Evolutionary conservation across 1,140 invertebrate species (phyloP), one percentile per base, ranked within the genome.

Genomic region (Leptoteleia sp.): DNA sequence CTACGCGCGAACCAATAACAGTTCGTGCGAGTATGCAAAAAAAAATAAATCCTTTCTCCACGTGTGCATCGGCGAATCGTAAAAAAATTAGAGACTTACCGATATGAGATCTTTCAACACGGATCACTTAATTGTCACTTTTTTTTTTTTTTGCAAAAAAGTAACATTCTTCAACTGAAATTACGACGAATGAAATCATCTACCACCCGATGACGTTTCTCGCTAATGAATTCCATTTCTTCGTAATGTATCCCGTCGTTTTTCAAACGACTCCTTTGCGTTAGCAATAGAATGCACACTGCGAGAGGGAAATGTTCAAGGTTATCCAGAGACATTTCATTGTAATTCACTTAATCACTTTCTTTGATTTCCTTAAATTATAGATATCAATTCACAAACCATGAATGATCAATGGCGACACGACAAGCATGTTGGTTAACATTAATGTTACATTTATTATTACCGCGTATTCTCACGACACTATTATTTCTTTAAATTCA

Each of bases 361-460:
- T 57, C 71, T 75, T 75, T 45, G 37, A 75, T 75, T 65, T 59
- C 43, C 42, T 65, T 43, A 73, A 73, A 73, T 42, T 57, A 54
- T 42, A 57, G 42, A 22, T 71, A 54, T 70, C 16, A 73, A 73
- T 73, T 64, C 31, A n/a, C 55, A 55, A 11, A 43, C 0, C 40
- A 45, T 37, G 68, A 72, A 55, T 45, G 48, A 72, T 62, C 35
- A 59, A 59, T 48, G 16, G 17, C 33, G 16, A 38, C 19, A 9
- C 13, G 52, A 57, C 22, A 59, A n/a, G 16, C 25, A 22, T 1
- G 29, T 48, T 45, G 35, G 42, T 48, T 19, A 48, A 68, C 12
- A 47, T 42, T 50, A 50, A 52, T 38, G 33, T 0, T 40, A 50
- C 52, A 59, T 40, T 48, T 57, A 52, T 45, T 17, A 35, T 47